Percentiles rank a stretch among this genome's conserved stretches.
Conservation (phyloP, 2,113 vertebrate species). For the Mola mola region DNA sequence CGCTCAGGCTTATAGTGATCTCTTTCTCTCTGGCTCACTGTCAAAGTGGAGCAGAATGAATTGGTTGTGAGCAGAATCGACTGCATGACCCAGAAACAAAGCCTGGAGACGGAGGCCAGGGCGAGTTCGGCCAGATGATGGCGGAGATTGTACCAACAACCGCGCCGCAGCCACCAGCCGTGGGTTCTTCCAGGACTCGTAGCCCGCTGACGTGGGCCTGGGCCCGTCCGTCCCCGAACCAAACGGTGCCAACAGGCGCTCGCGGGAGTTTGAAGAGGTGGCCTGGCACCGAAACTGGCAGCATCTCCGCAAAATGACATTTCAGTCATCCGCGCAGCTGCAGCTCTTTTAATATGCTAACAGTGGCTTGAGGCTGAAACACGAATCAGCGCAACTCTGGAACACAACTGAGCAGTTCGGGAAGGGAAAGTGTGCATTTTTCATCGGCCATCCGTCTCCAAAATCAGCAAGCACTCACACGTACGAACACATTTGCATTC, state of each 20-base stretch:
- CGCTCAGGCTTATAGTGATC: constrained; percentile 37
- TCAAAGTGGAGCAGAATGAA: constrained; percentile 53
- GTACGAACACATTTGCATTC: not conserved
- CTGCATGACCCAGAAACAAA: constrained; percentile 68
- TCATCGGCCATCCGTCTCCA: too few species aligned
- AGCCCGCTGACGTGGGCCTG: constrained; percentile 9
- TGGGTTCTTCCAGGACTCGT: too few species aligned
- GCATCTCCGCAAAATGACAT: constrained; percentile 38
- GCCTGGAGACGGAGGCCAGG: constrained; percentile 12
- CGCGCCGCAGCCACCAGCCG: not conserved
- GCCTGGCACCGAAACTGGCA: constrained; percentile 42
- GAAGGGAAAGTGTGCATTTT: too few species aligned
- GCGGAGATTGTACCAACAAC: not conserved
- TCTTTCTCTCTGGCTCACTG: constrained; percentile 51
- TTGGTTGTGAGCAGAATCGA: constrained; percentile 44
- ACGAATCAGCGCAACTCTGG: constrained; percentile 24
- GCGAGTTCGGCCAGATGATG: constrained; percentile 14
- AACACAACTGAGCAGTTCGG: constrained; percentile 19
- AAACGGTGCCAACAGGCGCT: constrained; percentile 18
- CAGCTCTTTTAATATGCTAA: constrained; percentile 45
- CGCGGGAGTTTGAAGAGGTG: constrained; percentile 39
- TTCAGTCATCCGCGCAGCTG: constrained; percentile 53
- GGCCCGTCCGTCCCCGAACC: constrained; percentile 8
- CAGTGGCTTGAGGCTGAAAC: constrained; percentile 38
- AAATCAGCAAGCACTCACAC: not conserved